Base-by-base conservation (phyloP, 1,140 invertebrate genomes). In the Drosophila insularis region DNA sequence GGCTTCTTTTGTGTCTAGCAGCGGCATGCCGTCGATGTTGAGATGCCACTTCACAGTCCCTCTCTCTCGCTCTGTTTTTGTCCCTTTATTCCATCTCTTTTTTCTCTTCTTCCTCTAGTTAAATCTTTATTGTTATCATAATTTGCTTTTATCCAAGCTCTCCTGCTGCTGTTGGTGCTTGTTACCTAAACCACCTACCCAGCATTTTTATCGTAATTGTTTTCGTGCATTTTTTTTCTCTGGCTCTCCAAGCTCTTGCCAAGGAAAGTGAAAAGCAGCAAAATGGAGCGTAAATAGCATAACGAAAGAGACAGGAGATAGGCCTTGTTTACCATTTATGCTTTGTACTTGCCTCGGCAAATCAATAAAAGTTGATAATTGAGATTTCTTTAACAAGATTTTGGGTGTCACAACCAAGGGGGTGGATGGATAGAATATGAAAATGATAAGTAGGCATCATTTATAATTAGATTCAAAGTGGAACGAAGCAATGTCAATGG, bases 111-210 rank as follows among this genome's bases (percentile, higher is more conserved):
- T 50, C 17, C 79, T 75, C 84, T 87, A 87, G 84, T 87, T 87
- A 87, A 87, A 87, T 87, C 84, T 87, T 89, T 87, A 87, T 87
- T 87, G 84, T 87, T 87, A 87, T 87, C 84, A 87, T 87, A 87
- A 87, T 87, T 87, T 87, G 84, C 84, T 87, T 87, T 87, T 87
- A 87, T 87, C 84, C 84, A 75, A 79, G 79, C 82, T 89, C 84
- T 77, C 68, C 11, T 37, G 35, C 35, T 37, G 32, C 32, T 74
- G 14, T 17, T 17, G 40, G 7, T 74, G 79, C 82, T 82, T 86
- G 82, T 86, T 76, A 69, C 79, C 43, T 19, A 50, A 46, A 19
- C 13, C 63, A 61, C 59, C 23, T 53, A 75, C 71, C 74, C 74
- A 70, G 61, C 70, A 79, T 82, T 87, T 82, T 87, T 89, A 87